phyloP scores from a whole-genome alignment of 2,888 invertebrate genomes.

The Erynnis tages region DNA sequence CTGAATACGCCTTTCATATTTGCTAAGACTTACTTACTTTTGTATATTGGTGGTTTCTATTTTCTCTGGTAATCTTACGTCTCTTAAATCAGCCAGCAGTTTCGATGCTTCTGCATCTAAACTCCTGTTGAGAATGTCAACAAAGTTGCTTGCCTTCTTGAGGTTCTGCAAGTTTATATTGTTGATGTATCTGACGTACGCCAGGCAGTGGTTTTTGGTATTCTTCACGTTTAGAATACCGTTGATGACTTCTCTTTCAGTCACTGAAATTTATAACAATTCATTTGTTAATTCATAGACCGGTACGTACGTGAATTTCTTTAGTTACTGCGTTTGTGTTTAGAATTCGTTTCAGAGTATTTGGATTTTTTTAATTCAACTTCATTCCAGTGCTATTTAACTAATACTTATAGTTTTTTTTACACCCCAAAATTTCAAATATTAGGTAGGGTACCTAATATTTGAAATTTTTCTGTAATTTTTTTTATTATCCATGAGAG shows the following conservation, averaged over 20 bases:
- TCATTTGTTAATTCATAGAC: too few species aligned
- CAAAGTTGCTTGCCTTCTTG: conserved; percentile 95
- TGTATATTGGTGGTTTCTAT: conserved; percentile 94
- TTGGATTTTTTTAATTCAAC: too few species aligned
- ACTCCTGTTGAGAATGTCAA: conserved; percentile 95
- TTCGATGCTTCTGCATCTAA: conserved; percentile 96
- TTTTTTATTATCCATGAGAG: too few species aligned
- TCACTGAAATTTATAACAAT: conserved; percentile 87
- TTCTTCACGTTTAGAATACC: conserved; percentile 96
- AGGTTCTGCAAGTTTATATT: conserved; percentile 98
- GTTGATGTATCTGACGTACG: conserved; percentile 97
- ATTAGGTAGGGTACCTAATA: too few species aligned
- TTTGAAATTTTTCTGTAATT: too few species aligned
- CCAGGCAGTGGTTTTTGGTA: conserved; percentile 96
- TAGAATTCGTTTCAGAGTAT: too few species aligned
- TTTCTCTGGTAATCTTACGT: conserved; percentile 93
- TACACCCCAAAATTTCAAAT: too few species aligned
- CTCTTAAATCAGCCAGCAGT: conserved; percentile 92
- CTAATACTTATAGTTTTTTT: too few species aligned
- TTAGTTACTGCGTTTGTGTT: too few species aligned
- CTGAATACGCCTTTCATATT: too few species aligned
- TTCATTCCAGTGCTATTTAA: too few species aligned
- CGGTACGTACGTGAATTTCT: too few species aligned
- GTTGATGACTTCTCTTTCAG: conserved; percentile 98
- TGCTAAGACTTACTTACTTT: conserved; percentile 87